These are phyloP conservation scores for Lumbricus terrestris DNA, from an alignment of 2,888 invertebrate genomes.

Conservation along the genomic window DNA sequence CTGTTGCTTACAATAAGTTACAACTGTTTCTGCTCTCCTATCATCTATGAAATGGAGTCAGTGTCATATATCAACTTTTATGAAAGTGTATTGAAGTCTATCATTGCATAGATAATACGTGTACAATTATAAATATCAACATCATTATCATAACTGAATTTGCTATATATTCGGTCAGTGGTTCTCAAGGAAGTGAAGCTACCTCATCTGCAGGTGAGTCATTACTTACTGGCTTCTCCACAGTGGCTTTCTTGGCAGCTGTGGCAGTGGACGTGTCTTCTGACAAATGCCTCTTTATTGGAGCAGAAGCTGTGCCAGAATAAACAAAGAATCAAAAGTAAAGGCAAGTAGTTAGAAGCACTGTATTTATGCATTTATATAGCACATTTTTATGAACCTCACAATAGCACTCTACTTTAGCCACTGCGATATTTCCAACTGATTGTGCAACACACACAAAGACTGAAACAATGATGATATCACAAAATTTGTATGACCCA, in stretches of 20 bases:
- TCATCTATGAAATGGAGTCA: no score
- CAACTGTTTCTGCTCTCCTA: background rate
- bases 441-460: background rate
- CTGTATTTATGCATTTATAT: background rate
- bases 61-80: no score
- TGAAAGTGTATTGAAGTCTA: no score
- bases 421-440: background rate
- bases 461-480: background rate
- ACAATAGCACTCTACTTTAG: background rate
- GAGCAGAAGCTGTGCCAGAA: background rate
- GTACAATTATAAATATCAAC: no score
- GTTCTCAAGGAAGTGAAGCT: background rate
- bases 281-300: background rate
- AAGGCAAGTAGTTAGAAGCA: background rate
- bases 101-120: background rate
- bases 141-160: background rate
- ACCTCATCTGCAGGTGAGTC: background rate
- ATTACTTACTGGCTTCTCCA: background rate
- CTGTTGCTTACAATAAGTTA: background rate
- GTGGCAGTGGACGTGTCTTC: background rate
- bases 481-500: background rate
- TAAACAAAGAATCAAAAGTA: background rate
- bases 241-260: background rate
- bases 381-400: background rate
- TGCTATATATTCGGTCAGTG: background rate